phyloP scores from a whole-genome alignment of 1,140 invertebrate genomes.

The Dinoponera quadriceps region DNA sequence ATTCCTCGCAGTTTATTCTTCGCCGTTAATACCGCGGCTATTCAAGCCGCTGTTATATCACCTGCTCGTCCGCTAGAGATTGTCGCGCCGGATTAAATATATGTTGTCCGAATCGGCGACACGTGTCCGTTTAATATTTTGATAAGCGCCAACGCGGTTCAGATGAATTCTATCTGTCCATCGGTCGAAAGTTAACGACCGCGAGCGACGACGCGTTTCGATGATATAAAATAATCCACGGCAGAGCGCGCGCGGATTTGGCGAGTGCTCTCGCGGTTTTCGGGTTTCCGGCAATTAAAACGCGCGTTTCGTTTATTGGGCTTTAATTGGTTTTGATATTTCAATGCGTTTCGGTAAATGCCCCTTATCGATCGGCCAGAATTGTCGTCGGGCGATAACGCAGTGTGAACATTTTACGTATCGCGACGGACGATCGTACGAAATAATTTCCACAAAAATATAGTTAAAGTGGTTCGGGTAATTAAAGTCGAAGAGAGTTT shows the following conservation, averaged over 20 bases:
- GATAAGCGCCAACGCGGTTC: constrained; percentile 39
- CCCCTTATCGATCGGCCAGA: background rate
- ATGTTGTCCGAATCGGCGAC: background rate
- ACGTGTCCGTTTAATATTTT: constrained; percentile 48
- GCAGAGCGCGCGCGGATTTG: constrained; percentile 16
- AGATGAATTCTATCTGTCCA: constrained; percentile 39
- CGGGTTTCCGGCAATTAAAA: constrained; percentile 26
- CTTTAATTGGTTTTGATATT: constrained; percentile 2
- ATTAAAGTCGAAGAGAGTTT: background rate
- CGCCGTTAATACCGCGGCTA: constrained; percentile 11
- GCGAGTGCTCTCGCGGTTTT: constrained; percentile 2
- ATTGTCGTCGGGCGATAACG: too few relatives aligned
- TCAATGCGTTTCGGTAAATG: background rate
- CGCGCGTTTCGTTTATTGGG: background rate
- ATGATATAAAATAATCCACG: constrained; percentile 41
- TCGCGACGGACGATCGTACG: too few relatives aligned
- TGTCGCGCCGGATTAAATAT: constrained; percentile 10
- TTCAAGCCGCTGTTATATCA: constrained; percentile 14
- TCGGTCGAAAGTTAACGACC: constrained; percentile 23
- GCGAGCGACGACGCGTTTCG: constrained; percentile 19
- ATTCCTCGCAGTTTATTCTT: constrained; percentile 40
- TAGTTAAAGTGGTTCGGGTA: background rate
- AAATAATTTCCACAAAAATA: constrained; percentile 1
- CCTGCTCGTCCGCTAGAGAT: background rate
- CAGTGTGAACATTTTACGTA: too few relatives aligned